Percentiles rank a stretch among this genome's conserved stretches.
These are phyloP conservation scores for Drosophila sucinea DNA, from an alignment of 1,140 invertebrate genomes.

Conservation along the genomic window DNA sequence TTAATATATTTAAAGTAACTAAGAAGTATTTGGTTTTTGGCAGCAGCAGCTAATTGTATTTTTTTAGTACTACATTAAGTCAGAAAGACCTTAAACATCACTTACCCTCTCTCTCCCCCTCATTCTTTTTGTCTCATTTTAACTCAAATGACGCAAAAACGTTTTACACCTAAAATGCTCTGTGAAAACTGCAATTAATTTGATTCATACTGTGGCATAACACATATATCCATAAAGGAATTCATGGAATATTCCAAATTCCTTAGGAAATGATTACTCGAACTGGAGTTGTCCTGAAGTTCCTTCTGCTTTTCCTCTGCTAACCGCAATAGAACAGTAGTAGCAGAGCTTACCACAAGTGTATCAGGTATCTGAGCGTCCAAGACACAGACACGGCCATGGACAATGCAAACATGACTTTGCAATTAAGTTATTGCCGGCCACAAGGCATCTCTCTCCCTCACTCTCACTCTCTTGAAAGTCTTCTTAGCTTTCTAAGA, in stretches of 20 bases:
- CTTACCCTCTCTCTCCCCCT: too few relatives aligned
- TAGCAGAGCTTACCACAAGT: conserved; percentile 35
- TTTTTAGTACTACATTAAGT: too few relatives aligned
- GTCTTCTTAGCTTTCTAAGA: conserved; percentile 34
- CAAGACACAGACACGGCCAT: conserved; percentile 46
- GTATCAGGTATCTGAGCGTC: conserved; percentile 54
- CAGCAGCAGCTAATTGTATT: too few relatives aligned
- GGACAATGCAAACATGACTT: conserved; percentile 76
- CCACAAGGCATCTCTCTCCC: conserved; percentile 40
- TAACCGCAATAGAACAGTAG: conserved; percentile 43
- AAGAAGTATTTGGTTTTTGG: too few relatives aligned
- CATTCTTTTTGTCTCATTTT: too few relatives aligned
- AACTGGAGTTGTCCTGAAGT: too few relatives aligned
- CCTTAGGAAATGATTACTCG: background rate
- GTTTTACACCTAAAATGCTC: too few relatives aligned
- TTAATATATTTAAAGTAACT: too few relatives aligned
- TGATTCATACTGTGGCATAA: too few relatives aligned
- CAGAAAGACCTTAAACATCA: too few relatives aligned
- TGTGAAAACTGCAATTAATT: too few relatives aligned
- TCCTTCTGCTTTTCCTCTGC: conserved; percentile 14
- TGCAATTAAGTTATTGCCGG: conserved; percentile 79
- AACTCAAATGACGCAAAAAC: too few relatives aligned
- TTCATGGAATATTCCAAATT: background rate
- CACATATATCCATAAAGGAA: background rate
- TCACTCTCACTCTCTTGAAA: background rate